These are phyloP conservation scores for Paramormyrops kingsleyae DNA, from an alignment of 2,113 vertebrate species.

Conservation along the genomic window DNA sequence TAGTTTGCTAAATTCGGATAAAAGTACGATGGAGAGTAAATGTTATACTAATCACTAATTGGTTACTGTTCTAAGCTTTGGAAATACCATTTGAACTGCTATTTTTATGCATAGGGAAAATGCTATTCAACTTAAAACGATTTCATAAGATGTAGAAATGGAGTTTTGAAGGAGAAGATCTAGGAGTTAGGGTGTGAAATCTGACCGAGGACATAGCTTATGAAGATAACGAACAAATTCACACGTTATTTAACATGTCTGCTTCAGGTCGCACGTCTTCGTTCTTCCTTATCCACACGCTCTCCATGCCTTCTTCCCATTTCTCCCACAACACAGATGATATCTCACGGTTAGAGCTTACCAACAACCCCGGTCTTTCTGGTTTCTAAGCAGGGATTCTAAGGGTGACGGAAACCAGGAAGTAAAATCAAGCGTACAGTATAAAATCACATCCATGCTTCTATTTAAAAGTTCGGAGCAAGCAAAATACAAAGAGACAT, in stretches of 20 bases:
- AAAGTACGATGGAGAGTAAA: conserved; percentile 9
- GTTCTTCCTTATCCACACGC: background rate
- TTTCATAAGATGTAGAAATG: background rate
- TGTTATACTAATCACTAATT: conserved; percentile 18
- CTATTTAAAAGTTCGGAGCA: conserved; percentile 8
- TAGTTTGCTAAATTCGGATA: conserved; percentile 24
- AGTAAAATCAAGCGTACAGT: background rate
- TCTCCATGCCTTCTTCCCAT: background rate
- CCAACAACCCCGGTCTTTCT: background rate
- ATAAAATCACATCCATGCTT: background rate
- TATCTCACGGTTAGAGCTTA: background rate
- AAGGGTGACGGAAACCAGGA: background rate
- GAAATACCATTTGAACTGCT: background rate
- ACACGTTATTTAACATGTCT: background rate
- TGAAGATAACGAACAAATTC: background rate
- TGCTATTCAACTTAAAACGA: background rate
- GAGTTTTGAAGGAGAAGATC: background rate
- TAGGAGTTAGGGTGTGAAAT: background rate
- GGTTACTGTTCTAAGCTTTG: conserved; percentile 23
- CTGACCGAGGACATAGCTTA: background rate
- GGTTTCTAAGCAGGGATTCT: background rate
- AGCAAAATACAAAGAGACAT: background rate
- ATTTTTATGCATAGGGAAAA: conserved; percentile 12
- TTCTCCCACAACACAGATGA: background rate
- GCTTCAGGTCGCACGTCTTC: background rate